Base-by-base conservation (phyloP, 2,888 invertebrate genomes). In the Melangyna quadrimaculata region DNA sequence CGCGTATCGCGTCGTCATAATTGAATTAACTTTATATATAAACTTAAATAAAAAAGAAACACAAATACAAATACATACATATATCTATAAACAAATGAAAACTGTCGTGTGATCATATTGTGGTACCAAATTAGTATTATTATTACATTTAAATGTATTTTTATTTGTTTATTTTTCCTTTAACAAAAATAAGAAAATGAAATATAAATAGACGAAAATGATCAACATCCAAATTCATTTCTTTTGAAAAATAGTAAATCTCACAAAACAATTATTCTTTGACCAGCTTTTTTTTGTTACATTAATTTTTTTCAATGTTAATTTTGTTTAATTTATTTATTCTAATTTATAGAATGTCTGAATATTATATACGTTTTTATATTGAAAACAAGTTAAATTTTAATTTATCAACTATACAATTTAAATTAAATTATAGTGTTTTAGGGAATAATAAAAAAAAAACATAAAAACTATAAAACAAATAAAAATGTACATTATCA, bases 111-210 rank as follows among this genome's bases (percentile, higher is more conserved):
- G 78, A 87, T 82, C 74, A 82, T 87, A 43, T 82, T 78, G 78
- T 87, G 82, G 81, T 87, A 87, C 87, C 82, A 87, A 87, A 87
- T 87, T 87, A 82, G 87, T 87, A 82, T 87, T 87, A 87, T 78
- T 70, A 67, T 81, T 73, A 81, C 57, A 70, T 70, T 78, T 78
- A 69, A 51, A 71, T 67, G 45, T 55, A 19, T 65, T 71, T 83
- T 59, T 67, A 3, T 55, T 78, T 69, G 12, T 78, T 40, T 69
- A 24, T 9, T 65, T 61, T 73, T 29, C 35, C 51, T n/a, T 51
- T 24, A 24, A 29, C 32, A 40, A 59, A 57, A 35, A 45, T 17
- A 17, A 29, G 48, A 17, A 29, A 53, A 80, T 40, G 17, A 22
- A 24, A 55, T 29, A 29, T 19, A 75, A 45, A 24, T 22, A 65